Evolutionary conservation across 2,797 vertebrate genomes (phyloP), one percentile per base, ranked within the genome.

Genomic region (Telmatherina bonti): DNA sequence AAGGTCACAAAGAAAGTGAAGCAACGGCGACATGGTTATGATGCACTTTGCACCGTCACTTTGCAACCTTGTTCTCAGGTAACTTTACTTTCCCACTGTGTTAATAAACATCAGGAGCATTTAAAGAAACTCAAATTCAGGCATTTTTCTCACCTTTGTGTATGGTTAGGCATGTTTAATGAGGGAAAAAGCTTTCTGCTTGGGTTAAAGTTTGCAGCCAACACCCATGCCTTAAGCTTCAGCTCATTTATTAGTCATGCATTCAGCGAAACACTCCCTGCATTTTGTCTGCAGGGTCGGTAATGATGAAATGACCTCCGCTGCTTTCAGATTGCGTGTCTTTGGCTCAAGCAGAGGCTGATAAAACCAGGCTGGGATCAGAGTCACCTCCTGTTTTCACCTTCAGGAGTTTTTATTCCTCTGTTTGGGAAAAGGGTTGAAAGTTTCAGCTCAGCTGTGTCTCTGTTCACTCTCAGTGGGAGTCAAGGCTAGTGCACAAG

Each of bases 201-300:
- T n/a, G n/a, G n/a, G n/a, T 75, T 27, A 81, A 54, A 9, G 29
- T 57, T 80, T 36, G 64, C 26, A 67, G 65, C 36, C 63, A 70
- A 85, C 86, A 57, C 72, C 78, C 69, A 18, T 1, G 45, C 65
- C 30, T 26, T 27, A 5, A 64, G 55, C 59, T 31, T 64, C 2
- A 15, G 22, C 33, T 49, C n/a, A 71, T 43, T 31, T 53, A 3
- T 78, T 51, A 24, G 27, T 70, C 24, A 64, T 41, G n/a, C 45
- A 11, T 47, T 45, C 27, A 11, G 20, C 56, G 24, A 72, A 86
- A 83, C 81, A 76, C 81, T 79, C 72, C 84, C 70, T 41, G 15
- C 9, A 24, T 49, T 27, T 52, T 38, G n/a, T 58, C 63, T 35
- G 7, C 29, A 22, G 15, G 31, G 1, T 4, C 4, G 1, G 4